Evolutionary conservation across 2,888 invertebrate genomes (phyloP).

Genomic region (Sinelater perroti): DNA sequence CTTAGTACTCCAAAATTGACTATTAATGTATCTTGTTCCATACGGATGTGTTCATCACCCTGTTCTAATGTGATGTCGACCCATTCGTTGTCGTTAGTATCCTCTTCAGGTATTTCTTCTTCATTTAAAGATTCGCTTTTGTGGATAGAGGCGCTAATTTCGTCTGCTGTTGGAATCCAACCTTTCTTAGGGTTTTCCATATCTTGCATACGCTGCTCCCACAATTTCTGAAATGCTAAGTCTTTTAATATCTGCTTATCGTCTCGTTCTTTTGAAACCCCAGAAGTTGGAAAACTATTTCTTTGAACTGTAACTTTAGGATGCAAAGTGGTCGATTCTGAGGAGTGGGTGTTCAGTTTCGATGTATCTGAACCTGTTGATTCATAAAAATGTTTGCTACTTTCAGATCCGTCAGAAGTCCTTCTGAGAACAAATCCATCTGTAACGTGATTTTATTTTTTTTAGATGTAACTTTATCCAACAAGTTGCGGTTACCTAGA

Average conservation of each 20-base stretch:
- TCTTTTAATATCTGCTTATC: conserved; percentile 35
- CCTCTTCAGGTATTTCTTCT: conserved; percentile 3
- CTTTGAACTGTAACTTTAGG: too few relatives aligned
- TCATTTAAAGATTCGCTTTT: conserved; percentile 1
- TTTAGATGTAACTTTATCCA: neutral
- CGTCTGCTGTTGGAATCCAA: conserved; percentile 43
- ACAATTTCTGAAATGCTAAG: conserved; percentile 49
- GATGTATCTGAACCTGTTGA: neutral
- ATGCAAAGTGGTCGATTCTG: too few relatives aligned
- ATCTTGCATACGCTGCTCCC: conserved; percentile 50
- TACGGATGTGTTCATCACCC: conserved; percentile 36
- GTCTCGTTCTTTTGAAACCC: too few relatives aligned
- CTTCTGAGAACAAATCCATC: neutral
- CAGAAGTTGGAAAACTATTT: too few relatives aligned
- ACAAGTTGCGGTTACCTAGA: neutral
- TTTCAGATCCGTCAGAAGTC: neutral
- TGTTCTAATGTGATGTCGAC: conserved; percentile 24
- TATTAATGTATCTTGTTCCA: conserved; percentile 46
- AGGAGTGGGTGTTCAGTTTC: neutral
- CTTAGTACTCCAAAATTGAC: conserved; percentile 52
- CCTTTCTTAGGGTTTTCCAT: conserved; percentile 51
- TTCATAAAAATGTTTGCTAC: neutral
- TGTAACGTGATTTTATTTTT: neutral
- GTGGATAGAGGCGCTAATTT: conserved; percentile 2
- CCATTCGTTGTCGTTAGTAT: conserved; percentile 8